Percentiles rank a stretch among this genome's conserved stretches.
Conservation (phyloP, 35 echinoderm and acorn worm genomes). For the Lytechinus pictus region DNA sequence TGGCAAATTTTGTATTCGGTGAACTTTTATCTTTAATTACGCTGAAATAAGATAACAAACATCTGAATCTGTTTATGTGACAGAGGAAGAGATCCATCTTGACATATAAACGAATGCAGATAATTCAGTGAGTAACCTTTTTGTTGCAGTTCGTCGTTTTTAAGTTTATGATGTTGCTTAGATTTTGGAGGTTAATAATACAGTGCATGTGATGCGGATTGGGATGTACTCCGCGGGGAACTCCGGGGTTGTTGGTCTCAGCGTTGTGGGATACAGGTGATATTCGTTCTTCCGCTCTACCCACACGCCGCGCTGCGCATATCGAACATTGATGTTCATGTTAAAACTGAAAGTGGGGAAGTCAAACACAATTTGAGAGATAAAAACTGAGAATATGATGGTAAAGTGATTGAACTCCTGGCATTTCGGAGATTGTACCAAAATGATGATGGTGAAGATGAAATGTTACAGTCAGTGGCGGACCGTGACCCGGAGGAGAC, state of each 20-base stretch:
- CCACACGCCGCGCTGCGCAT: no score
- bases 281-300: no score
- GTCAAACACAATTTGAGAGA: no score
- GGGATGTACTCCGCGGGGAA: not conserved
- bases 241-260: not conserved
- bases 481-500: no score
- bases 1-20: not conserved
- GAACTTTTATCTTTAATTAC: not conserved
- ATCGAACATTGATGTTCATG: no score
- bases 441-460: no score
- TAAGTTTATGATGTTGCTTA: not conserved
- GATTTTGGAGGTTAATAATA: not conserved
- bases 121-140: not conserved
- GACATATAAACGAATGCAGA: not conserved
- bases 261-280: not conserved
- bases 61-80: not conserved
- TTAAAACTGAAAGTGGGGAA: no score
- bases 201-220: not conserved
- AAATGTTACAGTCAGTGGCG: no score
- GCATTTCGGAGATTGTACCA: no score
- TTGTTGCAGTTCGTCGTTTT: not conserved
- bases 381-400: no score
- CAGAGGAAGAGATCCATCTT: not conserved
- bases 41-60: not conserved
- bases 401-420: no score